Conservation (phyloP, 30 jellyfish, hydroid and myxozoan genomes). For the Hydra vulgaris region DNA sequence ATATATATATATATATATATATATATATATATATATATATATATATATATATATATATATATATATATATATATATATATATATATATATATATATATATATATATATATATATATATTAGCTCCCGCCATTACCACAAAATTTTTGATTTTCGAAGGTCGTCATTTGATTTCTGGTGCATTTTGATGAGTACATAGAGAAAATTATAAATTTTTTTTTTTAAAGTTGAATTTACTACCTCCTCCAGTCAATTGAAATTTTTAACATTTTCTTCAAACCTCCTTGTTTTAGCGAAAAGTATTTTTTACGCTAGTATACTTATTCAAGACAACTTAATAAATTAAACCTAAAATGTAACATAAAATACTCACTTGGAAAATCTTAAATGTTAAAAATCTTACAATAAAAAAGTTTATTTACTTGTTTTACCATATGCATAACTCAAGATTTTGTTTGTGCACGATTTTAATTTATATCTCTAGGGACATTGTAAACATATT, state of each 20-base stretch:
- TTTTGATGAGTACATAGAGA: neutral
- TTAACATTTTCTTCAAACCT: neutral
- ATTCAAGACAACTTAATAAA: neutral
- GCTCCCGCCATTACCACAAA: neutral
- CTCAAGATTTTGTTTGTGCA: neutral
- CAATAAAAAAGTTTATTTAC: too few relatives aligned
- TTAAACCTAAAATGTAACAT: neutral
- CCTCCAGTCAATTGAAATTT: neutral
- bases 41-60: too few relatives aligned
- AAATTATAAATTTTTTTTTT: too few relatives aligned
- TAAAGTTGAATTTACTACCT: neutral
- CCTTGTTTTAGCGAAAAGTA: neutral
- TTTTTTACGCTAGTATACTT: neutral
- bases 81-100: too few relatives aligned
- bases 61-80: too few relatives aligned
- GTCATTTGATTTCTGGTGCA: neutral
- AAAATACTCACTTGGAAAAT: neutral
- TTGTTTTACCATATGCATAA: neutral
- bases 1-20: too few relatives aligned
- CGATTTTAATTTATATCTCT: neutral
- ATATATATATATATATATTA: too few relatives aligned
- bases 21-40: too few relatives aligned
- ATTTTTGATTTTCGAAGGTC: neutral
- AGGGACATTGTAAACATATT: neutral
- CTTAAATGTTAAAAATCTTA: neutral